These are phyloP conservation scores for Apotomis turbidana DNA, from an alignment of 2,888 invertebrate genomes.

Conservation along the genomic window DNA sequence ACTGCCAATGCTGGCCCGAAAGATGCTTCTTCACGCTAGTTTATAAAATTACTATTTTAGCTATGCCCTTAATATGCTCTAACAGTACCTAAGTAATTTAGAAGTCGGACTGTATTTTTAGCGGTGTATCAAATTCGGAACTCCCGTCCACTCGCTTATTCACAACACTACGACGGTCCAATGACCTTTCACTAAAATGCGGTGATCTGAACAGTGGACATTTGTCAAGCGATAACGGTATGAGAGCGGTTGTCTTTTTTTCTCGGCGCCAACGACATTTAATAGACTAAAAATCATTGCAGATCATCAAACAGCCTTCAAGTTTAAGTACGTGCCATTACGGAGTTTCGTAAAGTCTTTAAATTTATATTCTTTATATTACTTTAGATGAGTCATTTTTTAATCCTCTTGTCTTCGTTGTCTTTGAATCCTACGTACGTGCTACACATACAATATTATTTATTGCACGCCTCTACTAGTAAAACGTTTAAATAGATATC, in stretches of 20 bases:
- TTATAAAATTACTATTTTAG: too few species aligned
- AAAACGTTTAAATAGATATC: too few species aligned
- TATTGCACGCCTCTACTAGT: too few species aligned
- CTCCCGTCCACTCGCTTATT: not conserved
- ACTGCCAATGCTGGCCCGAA: too few species aligned
- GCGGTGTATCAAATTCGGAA: not conserved
- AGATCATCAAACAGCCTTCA: not conserved
- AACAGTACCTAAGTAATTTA: not conserved
- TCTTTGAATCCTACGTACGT: too few species aligned
- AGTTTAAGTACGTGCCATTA: not conserved
- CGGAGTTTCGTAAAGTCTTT: not conserved
- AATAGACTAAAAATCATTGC: conserved; percentile 1
- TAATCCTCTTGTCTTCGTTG: too few species aligned
- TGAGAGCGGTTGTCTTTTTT: conserved; percentile 12
- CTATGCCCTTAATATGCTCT: too few species aligned
- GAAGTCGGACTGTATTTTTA: not conserved
- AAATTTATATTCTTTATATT: too few species aligned
- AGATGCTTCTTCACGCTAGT: too few species aligned
- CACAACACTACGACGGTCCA: not conserved
- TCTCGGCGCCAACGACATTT: not conserved
- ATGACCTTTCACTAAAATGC: conserved; percentile 16
- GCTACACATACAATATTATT: too few species aligned
- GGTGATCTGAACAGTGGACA: conserved; percentile 15
- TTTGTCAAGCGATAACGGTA: conserved; percentile 22
- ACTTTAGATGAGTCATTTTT: too few species aligned